Base-by-base conservation (phyloP, 2,888 invertebrate genomes). In the Chirona hameri region DNA sequence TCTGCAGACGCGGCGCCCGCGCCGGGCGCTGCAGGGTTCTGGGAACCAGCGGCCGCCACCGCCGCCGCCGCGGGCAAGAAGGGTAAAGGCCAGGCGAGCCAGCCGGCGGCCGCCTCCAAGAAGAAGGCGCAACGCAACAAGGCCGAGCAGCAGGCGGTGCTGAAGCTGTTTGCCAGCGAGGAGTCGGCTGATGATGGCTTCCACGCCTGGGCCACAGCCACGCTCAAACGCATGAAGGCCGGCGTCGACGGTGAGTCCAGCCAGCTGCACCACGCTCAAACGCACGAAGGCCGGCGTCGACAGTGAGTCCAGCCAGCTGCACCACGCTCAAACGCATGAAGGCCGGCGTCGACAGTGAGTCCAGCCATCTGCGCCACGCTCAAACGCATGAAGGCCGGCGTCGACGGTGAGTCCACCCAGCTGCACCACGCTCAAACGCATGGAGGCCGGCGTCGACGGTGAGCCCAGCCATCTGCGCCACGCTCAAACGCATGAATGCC, bases 61-160 rank as follows among this genome's bases (percentile, higher is more conserved):
- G 52, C 27, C 15, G 80, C 27, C 52, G 80, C 52, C 52, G 52
- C 52, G 4, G 52, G 82, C 82, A 83, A 82, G 83, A 76, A 76
- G 76, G 76, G 52, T 52, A 12, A 52, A 12, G 15, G 15, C 15
- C 12, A 39, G 24, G 72, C 18, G 7, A 24, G 24, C 9, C 76
- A 21, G 39, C 24, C 9, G 76, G 81, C 83, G 46, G 80, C 83
- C 80, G 72, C 83, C 52, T 24, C 27, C 9, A 55, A 55, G 48
- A 48, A 55, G 52, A 52, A 52, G 52, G n/a, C 48, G 12, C 76
- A 84, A 24, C 85, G 84, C 84, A 85, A 65, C 18, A 82, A 65
- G 81, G 82, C 55, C 27, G 84, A 80, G 84, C 83, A 82, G 82
- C 83, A 83, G 79, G 81, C 81, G 52, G 82, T 48, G 79, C n/a